Evolutionary conservation across 2,888 invertebrate genomes (phyloP).

Genomic region (Nymphalis urticae): DNA sequence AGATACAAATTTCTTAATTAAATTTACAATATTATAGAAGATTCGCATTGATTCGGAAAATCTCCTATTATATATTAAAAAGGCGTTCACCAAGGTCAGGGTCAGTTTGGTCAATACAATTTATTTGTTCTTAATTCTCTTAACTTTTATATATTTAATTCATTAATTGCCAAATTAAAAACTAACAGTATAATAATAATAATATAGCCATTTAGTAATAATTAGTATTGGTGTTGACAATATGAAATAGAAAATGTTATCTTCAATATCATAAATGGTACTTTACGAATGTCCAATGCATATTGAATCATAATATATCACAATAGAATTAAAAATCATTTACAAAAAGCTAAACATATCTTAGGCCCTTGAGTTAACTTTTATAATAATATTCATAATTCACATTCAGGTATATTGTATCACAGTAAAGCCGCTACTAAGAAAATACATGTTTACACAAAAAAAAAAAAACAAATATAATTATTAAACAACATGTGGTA

Average conservation of each 20-base stretch:
- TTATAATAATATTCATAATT: slow-evolving; percentile 7
- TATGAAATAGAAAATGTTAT: not conserved
- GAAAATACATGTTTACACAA: not conserved
- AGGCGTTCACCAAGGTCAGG: too few relatives aligned
- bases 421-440: not conserved
- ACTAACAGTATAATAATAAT: too few relatives aligned
- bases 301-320: not conserved
- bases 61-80: too few relatives aligned
- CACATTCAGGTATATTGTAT: slow-evolving; percentile 4
- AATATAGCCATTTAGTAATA: too few relatives aligned
- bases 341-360: not conserved
- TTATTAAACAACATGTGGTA: slow-evolving; percentile 15
- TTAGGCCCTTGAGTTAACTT: slow-evolving; percentile 3
- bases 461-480: not conserved
- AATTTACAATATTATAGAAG: too few relatives aligned
- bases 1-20: too few relatives aligned
- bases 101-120: too few relatives aligned
- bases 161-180: too few relatives aligned
- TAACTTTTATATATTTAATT: too few relatives aligned
- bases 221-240: not conserved
- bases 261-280: not conserved
- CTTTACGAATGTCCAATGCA: not conserved
- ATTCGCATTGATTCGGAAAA: too few relatives aligned
- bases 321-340: not conserved
- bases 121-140: too few relatives aligned